Base-by-base conservation (phyloP, 2,888 invertebrate genomes). In the Leuctra nigra region DNA sequence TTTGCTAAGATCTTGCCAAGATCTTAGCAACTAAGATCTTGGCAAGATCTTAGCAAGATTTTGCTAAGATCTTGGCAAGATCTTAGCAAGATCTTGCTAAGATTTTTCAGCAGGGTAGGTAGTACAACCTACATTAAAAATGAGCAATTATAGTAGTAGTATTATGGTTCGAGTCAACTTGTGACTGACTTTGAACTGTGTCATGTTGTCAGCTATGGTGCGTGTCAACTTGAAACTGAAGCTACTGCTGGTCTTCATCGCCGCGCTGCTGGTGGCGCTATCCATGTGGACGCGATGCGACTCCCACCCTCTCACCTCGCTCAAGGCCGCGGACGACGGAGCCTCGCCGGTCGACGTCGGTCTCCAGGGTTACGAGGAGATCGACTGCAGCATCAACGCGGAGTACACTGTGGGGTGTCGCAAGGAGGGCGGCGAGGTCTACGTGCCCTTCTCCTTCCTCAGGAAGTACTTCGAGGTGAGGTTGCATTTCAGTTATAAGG, bases 401-500 rank as follows among this genome's bases (percentile, higher is more conserved):
- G 91, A 91, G 67, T 88, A 87, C 69, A 82, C 83, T 3, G 79
- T 91, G 64, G 79, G 82, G 39, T 92, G 93, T 70, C 81, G 85
- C 55, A 81, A 84, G 54, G 88, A 90, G 68, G 81, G 81, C n/a
- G 85, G 86, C 65, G 92, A 94, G 74, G 86, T 96, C 25, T 95
- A 85, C 71, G 75, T 96, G 65, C 96, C 96, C 20, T 96, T 95
- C 74, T 87, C 90, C 46, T 94, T 96, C 70, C 78, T 96, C 65
- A 87, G 88, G 68, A 91, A 88, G 71, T 95, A 96, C 74, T 96
- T 95, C 75, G 95, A 95, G 81, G n/a, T n/a, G n/a, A n/a, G n/a
- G n/a, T n/a, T n/a, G n/a, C n/a, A n/a, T n/a, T n/a, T n/a, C n/a
- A n/a, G n/a, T n/a, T n/a, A n/a, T n/a, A n/a, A n/a, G n/a, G n/a